Base-by-base conservation (phyloP, 30 jellyfish, hydroid and myxozoan species). In the Aurelia coerulea region DNA sequence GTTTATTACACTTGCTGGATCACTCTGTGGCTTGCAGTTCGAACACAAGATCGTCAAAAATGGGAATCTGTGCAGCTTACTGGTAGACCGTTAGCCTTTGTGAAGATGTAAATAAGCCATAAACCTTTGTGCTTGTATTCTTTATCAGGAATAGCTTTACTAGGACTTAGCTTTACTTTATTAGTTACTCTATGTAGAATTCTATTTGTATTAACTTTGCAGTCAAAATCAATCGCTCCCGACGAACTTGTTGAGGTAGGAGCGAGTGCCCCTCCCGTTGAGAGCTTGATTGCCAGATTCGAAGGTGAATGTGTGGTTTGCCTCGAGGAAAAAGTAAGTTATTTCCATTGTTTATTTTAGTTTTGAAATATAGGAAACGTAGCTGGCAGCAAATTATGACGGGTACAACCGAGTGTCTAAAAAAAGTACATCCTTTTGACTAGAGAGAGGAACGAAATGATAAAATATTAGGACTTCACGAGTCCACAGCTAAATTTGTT, bases 281-380 rank as follows among this genome's bases (percentile, higher is more conserved):
- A 66, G 35, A 64, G 78, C 31, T 3, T 85, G 74, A 46, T 83
- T 1, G 94, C 94, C 15, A 51, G 91, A 34, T 68, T 67, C 11
- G 97, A 81, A 76, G 87, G 89, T 17, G 97, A 90, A 76, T 90
- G 97, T 54, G 94, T 82, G 51, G 88, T 90, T 46, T 90, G 97
- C 68, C 33, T 90, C 88, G 97, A 90, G 33, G 64, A 76, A 60
- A 52, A 37, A 76, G 97, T 90, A 81, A 65, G 79, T 73, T 19
- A 41, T 49, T 50, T 46, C 14, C 65, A 41, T 13, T 66, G 0
- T 19, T 49, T 81, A 13, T 32, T 6, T 17, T 0, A 3, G 41
- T 6, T 29, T 16, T 62, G 35, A 62, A 5, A 6, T 62, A 29
- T 18, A 10, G 72, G 11, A 18, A n/a, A 62, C 9, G 19, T 16